Evolutionary conservation across 2,888 invertebrate genomes (phyloP), one percentile per base, ranked within the genome.

Genomic region (Melangyna quadrimaculata): DNA sequence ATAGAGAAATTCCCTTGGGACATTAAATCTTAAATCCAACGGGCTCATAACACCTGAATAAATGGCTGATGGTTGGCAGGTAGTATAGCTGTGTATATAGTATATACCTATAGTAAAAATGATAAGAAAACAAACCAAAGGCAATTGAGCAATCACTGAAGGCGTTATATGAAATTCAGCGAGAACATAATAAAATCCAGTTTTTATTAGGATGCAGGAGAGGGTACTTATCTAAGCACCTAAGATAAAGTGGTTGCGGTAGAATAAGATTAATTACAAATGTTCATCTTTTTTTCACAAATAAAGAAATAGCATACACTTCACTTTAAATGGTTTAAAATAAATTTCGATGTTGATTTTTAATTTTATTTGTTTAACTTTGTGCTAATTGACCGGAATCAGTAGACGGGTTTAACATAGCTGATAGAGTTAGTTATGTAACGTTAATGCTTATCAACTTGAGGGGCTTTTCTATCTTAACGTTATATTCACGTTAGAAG

Each of bases 1-100:
- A 71, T 61, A 72, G 43, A 67, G 84, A 53, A 72, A 75, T 55
- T 80, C 84, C 72, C 75, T 80, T 61, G 75, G 75, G 84, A 63
- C 80, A 77, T 84, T 84, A 72, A 75, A 67, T 74, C 74, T 53
- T 67, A 57, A 72, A 69, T 70, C 61, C 67, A 72, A 48, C 55
- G 75, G 75, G 63, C 80, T 74, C 79, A 63, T 79, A 74, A 63
- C 74, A 65, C 69, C 61, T 73, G 57, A 65, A 79, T 79, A 51
- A 79, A 83, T 83, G 74, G 37, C 51, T 40, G 43, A 43, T 70
- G 32, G 55, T 63, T 63, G 19, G 24, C 40, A 70, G 61, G 6
- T 10, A 3, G 10, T 22, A 22, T 10, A 0, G 10, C 17, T 45
- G 3, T 45, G 3, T 19, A 45, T 3, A 3, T 43, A 3, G 6